Evolutionary conservation across 2,888 invertebrate species (phyloP), one percentile per base, ranked within the genome.

Genomic region (Tubulanus polymorphus): DNA sequence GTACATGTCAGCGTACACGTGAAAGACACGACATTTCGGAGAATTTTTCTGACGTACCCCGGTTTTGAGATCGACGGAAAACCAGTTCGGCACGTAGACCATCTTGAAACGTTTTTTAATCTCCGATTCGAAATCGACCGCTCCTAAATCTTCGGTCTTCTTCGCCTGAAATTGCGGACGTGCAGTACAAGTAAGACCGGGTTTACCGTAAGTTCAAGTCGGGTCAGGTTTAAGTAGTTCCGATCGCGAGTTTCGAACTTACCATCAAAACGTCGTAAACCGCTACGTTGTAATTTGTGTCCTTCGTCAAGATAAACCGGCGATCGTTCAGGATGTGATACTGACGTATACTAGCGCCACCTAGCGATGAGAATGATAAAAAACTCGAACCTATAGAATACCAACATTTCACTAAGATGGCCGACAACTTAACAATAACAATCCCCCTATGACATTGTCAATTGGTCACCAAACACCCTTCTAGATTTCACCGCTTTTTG

Each of bases 1-100:
- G n/a, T n/a, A n/a, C 35, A 32, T 32, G 35, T 32, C 10, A 32
- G 10, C 10, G 10, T 10, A 32, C 6, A 8, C 6, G 41, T 41
- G 6, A 41, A 15, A 5, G 15, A 8, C 6, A 15, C 23, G 6
- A 15, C 15, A 15, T 20, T 41, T 8, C 3, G 6, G 15, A 15
- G 41, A 5, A 15, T 41, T 15, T 5, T 41, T 5, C 6, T 23
- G 18, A 41, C 85, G 79, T 81, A 92, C 91, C 61, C 99, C 99
- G 57, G 95, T 97, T 83, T 99, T 99, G 48, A 99, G 85, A 82
- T 99, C 99, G 46, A 97, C 94, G 64, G 91, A 91, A 79, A 99
- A 99, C 99, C 99, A 99, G 81, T 92, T 95, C 28, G 99, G 97
- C 70, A 99, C 94, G 78, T 90, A 94, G 51, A 99, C 88, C 85